Conservation (phyloP, 2,113 vertebrate species). For the Passer montanus region DNA sequence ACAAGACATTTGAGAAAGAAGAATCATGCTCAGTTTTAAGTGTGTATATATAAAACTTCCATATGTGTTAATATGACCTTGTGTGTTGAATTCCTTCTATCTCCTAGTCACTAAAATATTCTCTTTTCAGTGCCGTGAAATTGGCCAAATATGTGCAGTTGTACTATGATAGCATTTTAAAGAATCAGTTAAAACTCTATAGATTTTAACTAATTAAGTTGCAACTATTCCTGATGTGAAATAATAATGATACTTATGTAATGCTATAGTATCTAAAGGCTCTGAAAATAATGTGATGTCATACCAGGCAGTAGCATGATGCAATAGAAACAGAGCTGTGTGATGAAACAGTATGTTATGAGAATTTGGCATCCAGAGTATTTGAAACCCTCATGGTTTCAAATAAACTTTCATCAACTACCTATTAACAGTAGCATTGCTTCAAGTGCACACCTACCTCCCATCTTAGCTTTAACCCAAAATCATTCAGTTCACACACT, state of each 20-base stretch:
- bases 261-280: not conserved
- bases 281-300: not conserved
- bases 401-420: not conserved
- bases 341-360: not conserved
- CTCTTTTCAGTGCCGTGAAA: not conserved
- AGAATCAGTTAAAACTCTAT: not conserved
- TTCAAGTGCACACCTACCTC: not conserved
- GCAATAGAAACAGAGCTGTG: not conserved
- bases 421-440: not conserved
- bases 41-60: not conserved
- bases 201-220: not conserved
- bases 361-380: not conserved
- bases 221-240: not conserved
- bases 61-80: not conserved
- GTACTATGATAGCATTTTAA: not conserved
- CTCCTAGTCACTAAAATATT: not conserved
- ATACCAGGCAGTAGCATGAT: not conserved
- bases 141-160: not conserved
- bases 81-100: not conserved
- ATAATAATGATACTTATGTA: not conserved
- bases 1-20: not conserved
- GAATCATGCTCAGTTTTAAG: not conserved
- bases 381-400: not conserved
- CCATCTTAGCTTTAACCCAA: not conserved
- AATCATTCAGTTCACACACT: not conserved